These are phyloP conservation scores for Sebastes steindachneri DNA, from an alignment of 2,797 vertebrate species.

Conservation along the genomic window DNA sequence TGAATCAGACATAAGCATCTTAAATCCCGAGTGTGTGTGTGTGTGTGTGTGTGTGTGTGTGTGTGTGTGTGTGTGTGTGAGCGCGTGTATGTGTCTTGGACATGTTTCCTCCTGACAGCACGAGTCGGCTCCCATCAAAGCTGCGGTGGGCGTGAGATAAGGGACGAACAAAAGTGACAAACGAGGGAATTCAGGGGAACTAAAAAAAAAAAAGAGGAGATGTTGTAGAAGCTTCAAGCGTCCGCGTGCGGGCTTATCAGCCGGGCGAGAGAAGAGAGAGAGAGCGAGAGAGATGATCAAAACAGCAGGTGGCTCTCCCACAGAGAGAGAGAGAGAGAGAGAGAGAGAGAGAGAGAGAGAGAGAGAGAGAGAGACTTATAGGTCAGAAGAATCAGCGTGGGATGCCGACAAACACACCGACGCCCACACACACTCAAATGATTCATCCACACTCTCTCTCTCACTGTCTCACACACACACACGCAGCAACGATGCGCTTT, in stretches of 20 bases:
- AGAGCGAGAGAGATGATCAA: constrained; percentile 53
- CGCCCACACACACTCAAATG: constrained; percentile 43
- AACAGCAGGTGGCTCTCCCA: constrained; percentile 76
- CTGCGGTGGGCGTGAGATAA: constrained; percentile 33
- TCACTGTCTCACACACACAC: not conserved
- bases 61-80: not conserved
- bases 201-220: not conserved
- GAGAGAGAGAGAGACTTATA: constrained; percentile 4
- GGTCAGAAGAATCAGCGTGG: constrained; percentile 50
- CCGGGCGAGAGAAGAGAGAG: constrained; percentile 41
- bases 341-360: not conserved
- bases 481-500: constrained; percentile 28
- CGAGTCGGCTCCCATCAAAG: constrained; percentile 27
- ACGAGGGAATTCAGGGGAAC: constrained; percentile 1
- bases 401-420: constrained; percentile 44
- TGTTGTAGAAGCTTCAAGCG: constrained; percentile 32
- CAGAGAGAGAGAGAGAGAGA: constrained; percentile 27
- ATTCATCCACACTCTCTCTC: constrained; percentile 42
- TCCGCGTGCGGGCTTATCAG: constrained; percentile 49
- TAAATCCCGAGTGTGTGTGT: constrained; percentile 38
- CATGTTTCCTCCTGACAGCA: constrained; percentile 38
- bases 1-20: constrained; percentile 65
- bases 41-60: too few relatives aligned
- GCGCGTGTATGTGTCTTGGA: constrained; percentile 17
- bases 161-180: constrained; percentile 29